Conservation (phyloP, 2,888 invertebrate species). For the Gonocerus acuteangulatus region DNA sequence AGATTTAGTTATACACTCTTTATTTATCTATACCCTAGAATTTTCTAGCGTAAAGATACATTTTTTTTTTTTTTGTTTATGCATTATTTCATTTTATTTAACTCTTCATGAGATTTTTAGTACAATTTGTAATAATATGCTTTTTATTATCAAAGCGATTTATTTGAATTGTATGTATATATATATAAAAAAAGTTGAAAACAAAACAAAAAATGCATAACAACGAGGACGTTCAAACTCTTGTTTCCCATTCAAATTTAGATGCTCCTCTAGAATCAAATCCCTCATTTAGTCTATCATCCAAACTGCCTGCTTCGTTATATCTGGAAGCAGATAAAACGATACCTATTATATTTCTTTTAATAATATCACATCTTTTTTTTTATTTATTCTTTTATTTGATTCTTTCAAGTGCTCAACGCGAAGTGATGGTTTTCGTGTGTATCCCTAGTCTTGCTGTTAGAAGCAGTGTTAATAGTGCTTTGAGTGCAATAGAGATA, state of each 20-base stretch:
- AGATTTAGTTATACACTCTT: constrained; percentile 1
- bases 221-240: constrained; percentile 33
- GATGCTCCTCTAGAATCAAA: constrained; percentile 33
- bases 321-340: constrained; percentile 38
- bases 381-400: constrained; percentile 9
- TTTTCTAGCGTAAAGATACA: constrained; percentile 18
- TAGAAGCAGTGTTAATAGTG: constrained; percentile 24
- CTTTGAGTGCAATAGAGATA: constrained; percentile 26
- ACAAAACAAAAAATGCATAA: constrained; percentile 4
- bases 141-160: constrained; percentile 14
- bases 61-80: constrained; percentile 2
- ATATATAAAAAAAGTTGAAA: background rate
- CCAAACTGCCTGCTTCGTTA: constrained; percentile 37
- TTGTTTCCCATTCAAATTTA: constrained; percentile 38
- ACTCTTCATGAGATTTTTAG: too few relatives aligned
- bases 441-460: constrained; percentile 11
- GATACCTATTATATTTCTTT: constrained; percentile 21
- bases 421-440: constrained; percentile 19
- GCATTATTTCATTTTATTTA: background rate
- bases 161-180: constrained; percentile 1
- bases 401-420: constrained; percentile 13
- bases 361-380: constrained; percentile 1
- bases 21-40: constrained; percentile 14
- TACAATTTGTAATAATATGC: background rate
- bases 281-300: constrained; percentile 34